Conservation (phyloP, 2,888 invertebrate species). For the Caenorhabditis angaria region DNA sequence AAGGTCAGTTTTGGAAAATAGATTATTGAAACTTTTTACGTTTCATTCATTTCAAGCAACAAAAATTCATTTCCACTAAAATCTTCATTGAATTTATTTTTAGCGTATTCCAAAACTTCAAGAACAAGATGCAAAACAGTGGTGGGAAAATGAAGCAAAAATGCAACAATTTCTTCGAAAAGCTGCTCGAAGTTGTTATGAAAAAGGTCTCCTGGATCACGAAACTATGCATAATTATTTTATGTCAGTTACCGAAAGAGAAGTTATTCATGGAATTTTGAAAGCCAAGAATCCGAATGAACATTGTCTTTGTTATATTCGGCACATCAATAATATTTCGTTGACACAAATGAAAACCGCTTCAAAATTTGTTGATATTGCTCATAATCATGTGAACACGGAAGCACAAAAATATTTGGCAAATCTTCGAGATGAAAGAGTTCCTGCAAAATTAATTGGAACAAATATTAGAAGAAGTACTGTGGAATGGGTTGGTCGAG, state of each 20-base stretch:
- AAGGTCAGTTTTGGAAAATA: too few species aligned
- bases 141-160: slow-evolving; percentile 96
- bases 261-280: slow-evolving; percentile 93
- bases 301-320: slow-evolving; percentile 87
- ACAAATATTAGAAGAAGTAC: slow-evolving; percentile 90
- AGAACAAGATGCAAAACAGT: slow-evolving; percentile 92
- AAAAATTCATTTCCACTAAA: too few species aligned
- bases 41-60: not conserved
- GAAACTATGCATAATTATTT: slow-evolving; percentile 97
- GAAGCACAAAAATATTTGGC: slow-evolving; percentile 89
- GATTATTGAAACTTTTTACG: too few species aligned
- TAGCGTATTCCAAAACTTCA: slow-evolving; percentile 91
- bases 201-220: slow-evolving; percentile 85
- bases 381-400: slow-evolving; percentile 80
- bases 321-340: slow-evolving; percentile 94
- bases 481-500: slow-evolving; percentile 95
- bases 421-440: slow-evolving; percentile 86
- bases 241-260: slow-evolving; percentile 98
- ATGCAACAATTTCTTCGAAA: slow-evolving; percentile 94
- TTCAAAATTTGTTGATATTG: slow-evolving; percentile 91
- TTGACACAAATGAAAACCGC: slow-evolving; percentile 92
- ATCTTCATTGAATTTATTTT: too few species aligned
- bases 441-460: slow-evolving; percentile 87
- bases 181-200: slow-evolving; percentile 84
- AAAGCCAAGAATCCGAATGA: slow-evolving; percentile 89